phyloP scores from a whole-genome alignment of 2,113 vertebrate genomes.

The Indicator maculatus region DNA sequence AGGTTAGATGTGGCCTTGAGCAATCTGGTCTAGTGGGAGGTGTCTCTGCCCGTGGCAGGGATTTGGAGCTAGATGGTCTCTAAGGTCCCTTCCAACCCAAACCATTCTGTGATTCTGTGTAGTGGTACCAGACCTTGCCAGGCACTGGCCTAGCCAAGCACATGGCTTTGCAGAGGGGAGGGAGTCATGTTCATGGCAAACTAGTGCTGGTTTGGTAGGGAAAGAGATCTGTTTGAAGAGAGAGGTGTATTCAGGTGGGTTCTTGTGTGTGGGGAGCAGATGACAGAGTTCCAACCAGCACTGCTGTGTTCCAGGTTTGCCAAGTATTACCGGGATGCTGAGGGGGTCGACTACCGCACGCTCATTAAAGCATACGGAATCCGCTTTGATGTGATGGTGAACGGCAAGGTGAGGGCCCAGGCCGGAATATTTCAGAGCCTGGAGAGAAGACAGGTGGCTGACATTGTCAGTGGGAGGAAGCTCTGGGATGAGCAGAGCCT shows the following conservation, averaged over 20 bases:
- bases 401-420: slow-evolving; percentile 83
- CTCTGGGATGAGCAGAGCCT: neutral
- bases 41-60: no score
- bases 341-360: slow-evolving; percentile 82
- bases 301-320: slow-evolving; percentile 79
- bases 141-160: neutral
- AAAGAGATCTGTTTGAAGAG: neutral
- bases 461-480: neutral
- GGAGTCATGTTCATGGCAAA: neutral
- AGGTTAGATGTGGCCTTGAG: no score
- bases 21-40: no score
- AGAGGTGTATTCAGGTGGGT: neutral
- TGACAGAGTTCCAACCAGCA: neutral
- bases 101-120: neutral
- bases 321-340: slow-evolving; percentile 85
- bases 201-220: neutral
- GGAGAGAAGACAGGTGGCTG: neutral
- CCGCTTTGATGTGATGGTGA: slow-evolving; percentile 95
- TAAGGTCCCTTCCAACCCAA: no score
- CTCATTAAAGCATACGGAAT: slow-evolving; percentile 94
- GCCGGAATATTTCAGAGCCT: neutral
- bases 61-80: no score
- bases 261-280: neutral
- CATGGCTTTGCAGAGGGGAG: neutral
- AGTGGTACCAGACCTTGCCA: neutral